Base-by-base conservation (phyloP, 2,797 vertebrate species). In the Danio jaintianensis region DNA sequence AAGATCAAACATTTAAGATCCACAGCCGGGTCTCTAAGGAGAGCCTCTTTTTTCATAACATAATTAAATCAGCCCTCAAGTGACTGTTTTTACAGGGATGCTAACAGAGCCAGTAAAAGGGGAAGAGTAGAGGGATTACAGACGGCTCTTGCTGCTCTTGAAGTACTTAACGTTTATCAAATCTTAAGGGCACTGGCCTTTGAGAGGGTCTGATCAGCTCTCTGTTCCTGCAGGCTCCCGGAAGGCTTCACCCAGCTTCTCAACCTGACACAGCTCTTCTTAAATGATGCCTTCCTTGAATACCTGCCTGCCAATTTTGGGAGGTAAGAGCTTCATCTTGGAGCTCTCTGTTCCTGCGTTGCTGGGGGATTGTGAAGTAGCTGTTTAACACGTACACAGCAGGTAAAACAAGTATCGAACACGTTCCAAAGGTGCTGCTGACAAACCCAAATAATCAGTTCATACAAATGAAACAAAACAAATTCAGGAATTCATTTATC, bases 241-340 rank as follows among this genome's bases (percentile, higher is more conserved):
- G 98, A 99, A 91, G 98, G 98, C 87, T 99, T 99, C 87, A 99
- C 97, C 1, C 98, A 99, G 92, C 97, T 99, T 89, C 95, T 99
- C 89, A 99, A 99, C 92, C 90, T 99, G 94, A 97, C 97, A 90
- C 98, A 99, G 93, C 97, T 99, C 91, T 99, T 99, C 92, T 95
- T 99, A 90, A 99, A 99, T 8, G 98, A 99, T 93, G 97, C 98
- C 95, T 99, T 99, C 92, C 93, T 99, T 91, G 98, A 99, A 93
- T 98, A 96, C 92, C 95, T 99, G 88, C 98, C 98, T 80, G 96
- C 97, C 86, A 99, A 99, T 92, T 99, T 99, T 93, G 98, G 98
- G 94, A 98, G 97, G 98, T 99, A 95, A 94, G 95, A 74, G 76
- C 84, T 58, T 55, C 36, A 67, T 58, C 6, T 8, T n/a, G 18